Conservation (phyloP, 2,888 invertebrate genomes). For the Ditylenchus weischeri region DNA sequence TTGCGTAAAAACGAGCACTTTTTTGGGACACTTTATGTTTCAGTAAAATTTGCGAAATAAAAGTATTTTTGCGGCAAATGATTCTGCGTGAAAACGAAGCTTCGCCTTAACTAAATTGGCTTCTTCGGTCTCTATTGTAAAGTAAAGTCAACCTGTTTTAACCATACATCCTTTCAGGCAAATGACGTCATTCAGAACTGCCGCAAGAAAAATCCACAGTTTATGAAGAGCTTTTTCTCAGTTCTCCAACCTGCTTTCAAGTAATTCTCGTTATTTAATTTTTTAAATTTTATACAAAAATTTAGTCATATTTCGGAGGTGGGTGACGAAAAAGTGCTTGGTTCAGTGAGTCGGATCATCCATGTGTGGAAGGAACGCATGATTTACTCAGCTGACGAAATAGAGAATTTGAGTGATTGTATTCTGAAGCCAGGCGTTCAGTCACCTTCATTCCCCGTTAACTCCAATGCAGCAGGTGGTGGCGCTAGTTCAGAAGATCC, state of each 20-base stretch:
- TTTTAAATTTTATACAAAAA: background rate
- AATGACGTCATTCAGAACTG: constrained; percentile 86
- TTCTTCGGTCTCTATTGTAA: too few relatives aligned
- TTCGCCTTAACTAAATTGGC: too few relatives aligned
- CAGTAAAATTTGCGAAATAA: constrained; percentile 18
- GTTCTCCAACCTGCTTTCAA: constrained; percentile 42
- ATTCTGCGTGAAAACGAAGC: too few relatives aligned
- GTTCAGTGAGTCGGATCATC: constrained; percentile 21
- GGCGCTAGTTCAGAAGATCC: constrained; percentile 4
- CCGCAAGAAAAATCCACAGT: constrained; percentile 90
- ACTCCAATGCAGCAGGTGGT: constrained; percentile 12
- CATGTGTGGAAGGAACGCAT: constrained; percentile 26
- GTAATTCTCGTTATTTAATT: constrained; percentile 24
- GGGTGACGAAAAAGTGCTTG: constrained; percentile 24
- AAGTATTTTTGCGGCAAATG: constrained; percentile 8
- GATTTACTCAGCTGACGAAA: constrained; percentile 31
- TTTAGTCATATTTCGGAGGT: constrained; percentile 16
- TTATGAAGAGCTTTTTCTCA: constrained; percentile 38
- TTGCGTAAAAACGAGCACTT: too few relatives aligned
- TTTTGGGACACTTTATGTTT: too few relatives aligned
- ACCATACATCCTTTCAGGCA: constrained; percentile 19
- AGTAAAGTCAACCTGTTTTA: too few relatives aligned
- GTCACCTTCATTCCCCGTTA: background rate
- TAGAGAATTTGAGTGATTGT: constrained; percentile 25
- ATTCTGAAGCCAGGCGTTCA: background rate